phyloP scores from a whole-genome alignment of 2,113 vertebrate genomes.

The Eira barbara region DNA sequence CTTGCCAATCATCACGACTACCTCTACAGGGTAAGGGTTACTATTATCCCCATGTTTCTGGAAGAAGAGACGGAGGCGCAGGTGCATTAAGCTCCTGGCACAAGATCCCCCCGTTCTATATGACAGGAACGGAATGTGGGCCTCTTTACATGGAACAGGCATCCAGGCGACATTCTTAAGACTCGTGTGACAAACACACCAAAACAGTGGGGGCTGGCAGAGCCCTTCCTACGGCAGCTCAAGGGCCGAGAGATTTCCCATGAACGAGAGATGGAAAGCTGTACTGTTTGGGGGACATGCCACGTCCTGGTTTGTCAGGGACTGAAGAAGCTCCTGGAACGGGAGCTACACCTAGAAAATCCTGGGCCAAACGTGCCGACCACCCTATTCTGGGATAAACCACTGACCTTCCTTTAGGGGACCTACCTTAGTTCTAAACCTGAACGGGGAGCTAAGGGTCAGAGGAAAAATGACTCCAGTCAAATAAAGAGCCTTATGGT shows the following conservation, averaged over 20 bases:
- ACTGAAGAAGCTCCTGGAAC: background rate
- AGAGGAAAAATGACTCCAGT: background rate
- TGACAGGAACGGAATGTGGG: background rate
- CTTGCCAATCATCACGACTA: background rate
- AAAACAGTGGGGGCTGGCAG: background rate
- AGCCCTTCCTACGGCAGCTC: background rate
- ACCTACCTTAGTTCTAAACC: background rate
- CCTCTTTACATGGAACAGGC: background rate
- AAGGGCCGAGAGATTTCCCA: background rate
- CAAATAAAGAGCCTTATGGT: background rate
- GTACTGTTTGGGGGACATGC: background rate
- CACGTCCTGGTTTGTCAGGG: background rate
- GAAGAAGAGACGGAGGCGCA: background rate
- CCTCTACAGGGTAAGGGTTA: background rate
- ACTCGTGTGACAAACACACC: background rate
- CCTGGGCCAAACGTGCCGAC: background rate
- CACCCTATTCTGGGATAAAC: background rate
- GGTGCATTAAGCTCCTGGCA: background rate
- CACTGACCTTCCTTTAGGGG: fast-evolving
- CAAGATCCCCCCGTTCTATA: background rate
- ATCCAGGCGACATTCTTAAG: background rate
- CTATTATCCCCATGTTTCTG: background rate
- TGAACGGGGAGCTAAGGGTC: background rate
- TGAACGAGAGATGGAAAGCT: background rate
- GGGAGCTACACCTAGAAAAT: background rate